A percentile compares a stretch with the other conserved stretches of the same genome.
Conservation (phyloP, 2,113 vertebrate species). For the Ailurus styani region DNA sequence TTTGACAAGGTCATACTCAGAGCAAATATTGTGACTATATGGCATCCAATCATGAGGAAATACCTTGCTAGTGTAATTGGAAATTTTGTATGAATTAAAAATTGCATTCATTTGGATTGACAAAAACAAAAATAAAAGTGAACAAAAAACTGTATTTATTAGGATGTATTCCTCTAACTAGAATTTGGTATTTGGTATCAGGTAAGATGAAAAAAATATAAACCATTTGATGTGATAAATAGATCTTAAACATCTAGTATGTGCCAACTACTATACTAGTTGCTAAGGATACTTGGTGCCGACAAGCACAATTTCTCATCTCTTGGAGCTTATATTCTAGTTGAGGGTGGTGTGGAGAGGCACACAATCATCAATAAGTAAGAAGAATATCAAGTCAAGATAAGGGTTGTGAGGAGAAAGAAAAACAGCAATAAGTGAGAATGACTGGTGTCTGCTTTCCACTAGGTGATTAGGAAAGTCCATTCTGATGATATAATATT, state of each 20-base stretch:
- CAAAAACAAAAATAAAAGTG: background rate
- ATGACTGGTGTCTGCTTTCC: background rate
- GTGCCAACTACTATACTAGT: background rate
- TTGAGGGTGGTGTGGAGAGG: background rate
- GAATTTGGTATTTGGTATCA: background rate
- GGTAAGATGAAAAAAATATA: background rate
- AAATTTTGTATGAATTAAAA: conserved; percentile 12
- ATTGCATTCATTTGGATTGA: background rate
- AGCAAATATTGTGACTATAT: background rate
- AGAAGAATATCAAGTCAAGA: background rate
- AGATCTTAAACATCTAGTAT: background rate
- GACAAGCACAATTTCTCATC: background rate
- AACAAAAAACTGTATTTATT: background rate
- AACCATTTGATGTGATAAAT: background rate
- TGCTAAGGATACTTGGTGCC: background rate
- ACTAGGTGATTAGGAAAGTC: background rate
- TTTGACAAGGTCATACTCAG: background rate
- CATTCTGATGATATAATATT: background rate
- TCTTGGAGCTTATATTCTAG: background rate
- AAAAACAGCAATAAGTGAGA: background rate
- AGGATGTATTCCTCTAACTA: background rate
- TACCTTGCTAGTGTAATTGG: background rate
- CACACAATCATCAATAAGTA: background rate
- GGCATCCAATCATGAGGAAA: background rate
- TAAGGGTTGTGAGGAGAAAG: background rate